Evolutionary conservation across 2,888 invertebrate genomes (phyloP).

Genomic region (Acrobasis suavella): DNA sequence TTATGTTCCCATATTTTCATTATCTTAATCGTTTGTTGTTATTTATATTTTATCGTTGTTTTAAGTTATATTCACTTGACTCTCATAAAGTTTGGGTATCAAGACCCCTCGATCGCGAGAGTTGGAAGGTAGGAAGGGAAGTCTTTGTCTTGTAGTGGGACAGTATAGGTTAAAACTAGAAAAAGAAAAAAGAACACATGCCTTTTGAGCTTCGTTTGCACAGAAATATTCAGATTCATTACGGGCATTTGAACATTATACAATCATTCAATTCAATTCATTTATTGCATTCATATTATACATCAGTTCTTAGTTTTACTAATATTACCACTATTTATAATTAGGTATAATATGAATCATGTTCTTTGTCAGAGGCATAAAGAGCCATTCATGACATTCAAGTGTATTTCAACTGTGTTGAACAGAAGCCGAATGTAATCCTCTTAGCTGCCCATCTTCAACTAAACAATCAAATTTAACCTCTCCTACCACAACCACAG

Average conservation of each 20-base stretch:
- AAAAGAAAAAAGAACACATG: too few species aligned
- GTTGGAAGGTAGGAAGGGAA: too few species aligned
- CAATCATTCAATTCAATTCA: too few species aligned
- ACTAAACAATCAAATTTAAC: conserved; percentile 13
- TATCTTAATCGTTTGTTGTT: background rate
- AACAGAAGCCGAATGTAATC: conserved; percentile 22
- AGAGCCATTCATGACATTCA: conserved; percentile 18
- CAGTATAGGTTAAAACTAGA: too few species aligned
- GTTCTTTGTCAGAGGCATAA: conserved; percentile 9
- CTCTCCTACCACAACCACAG: background rate
- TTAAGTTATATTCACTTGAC: background rate
- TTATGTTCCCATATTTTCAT: background rate
- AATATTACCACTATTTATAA: too few species aligned
- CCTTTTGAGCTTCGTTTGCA: background rate
- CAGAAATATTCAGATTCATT: background rate
- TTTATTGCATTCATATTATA: too few species aligned
- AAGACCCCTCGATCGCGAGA: too few species aligned
- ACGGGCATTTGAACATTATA: conserved; percentile 3
- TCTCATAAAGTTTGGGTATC: too few species aligned
- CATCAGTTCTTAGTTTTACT: too few species aligned
- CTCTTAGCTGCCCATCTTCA: conserved; percentile 16
- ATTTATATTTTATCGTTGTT: background rate
- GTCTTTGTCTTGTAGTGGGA: too few species aligned
- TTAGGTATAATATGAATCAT: too few species aligned
- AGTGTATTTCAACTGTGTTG: conserved; percentile 18